Base-by-base conservation (phyloP, 2,888 invertebrate genomes). In the Pollenia angustigena region DNA sequence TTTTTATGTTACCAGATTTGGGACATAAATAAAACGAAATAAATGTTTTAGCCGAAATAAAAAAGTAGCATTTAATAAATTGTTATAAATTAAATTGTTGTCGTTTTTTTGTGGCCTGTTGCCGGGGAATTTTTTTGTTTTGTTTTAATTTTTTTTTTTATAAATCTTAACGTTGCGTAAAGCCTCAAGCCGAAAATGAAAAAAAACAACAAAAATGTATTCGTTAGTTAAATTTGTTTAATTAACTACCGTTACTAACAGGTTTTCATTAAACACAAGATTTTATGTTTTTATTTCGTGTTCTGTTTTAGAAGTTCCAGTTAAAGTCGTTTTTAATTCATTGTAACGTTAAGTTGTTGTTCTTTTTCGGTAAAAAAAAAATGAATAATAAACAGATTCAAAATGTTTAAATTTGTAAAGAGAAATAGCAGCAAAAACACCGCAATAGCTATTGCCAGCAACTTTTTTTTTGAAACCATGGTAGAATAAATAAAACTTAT, bases 201-300 rank as follows among this genome's bases (percentile, higher is more conserved):
- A 48, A 23, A 10, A 16, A 52, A 16, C n/a, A 52, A 46, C 1
- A 46, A 69, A 72, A 46, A 56, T 23, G 1, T 11, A 60, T 50
- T 75, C 62, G 40, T 42, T 12, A 60, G 32, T 42, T 11, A 50
- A 62, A 81, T 64, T 64, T 46, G 46, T 64, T 81, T 48, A 72
- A n/a, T n/a, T 56, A 42, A 74, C 11, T 71, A 58, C 72, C 56
- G 72, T 74, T 81, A 66, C 32, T 58, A 81, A 81, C 81, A 11
- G 74, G 74, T 74, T 81, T 71, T 42, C 23, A 32, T 10, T 54
- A 56, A 75, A 60, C 75, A 52, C 75, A 60, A 75, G 46, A 62
- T 75, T 52, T 44, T 9, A 12, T 62, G 32, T 32, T 23, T 60
- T 8, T 56, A 56, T 40, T 52, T 44, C 40, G n/a, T 23, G 14